Base-by-base conservation (phyloP, 2,888 invertebrate genomes). In the Eudasyphora cyanicolor region DNA sequence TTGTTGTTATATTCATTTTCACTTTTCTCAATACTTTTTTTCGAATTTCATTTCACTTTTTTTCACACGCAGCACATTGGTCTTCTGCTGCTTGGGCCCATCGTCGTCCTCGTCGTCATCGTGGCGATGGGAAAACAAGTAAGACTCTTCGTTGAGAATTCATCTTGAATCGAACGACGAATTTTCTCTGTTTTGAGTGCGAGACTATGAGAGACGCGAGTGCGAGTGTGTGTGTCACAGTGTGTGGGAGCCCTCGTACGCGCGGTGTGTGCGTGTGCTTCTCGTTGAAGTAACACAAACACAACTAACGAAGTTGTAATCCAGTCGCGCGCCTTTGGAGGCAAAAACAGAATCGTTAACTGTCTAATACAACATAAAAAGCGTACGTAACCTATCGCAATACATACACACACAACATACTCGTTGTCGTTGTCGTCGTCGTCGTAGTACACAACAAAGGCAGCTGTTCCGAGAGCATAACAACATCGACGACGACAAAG, bases 321-420 rank as follows among this genome's bases (percentile, higher is more conserved):
- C 67, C 67, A 38, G 35, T 14, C 12, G 35, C 62, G 29, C 54
- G 60, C 60, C 29, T 60, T 60, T 60, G n/a, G 42, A 21, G 38
- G 21, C 35, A 38, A 67, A 67, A 67, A 19, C 67, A 24, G 24
- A 38, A 67, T 19, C 67, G 35, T 67, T 67, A 67, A 67, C 38
- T 24, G 67, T 67, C 67, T 67, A 67, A 64, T 75, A 57, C 49
- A 70, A 54, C 35, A 42, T 42, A 42, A 76, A 75, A 84, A n/a
- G n/a, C n/a, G n/a, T n/a, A n/a, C 78, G 71, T 76, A 78, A 79
- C 38, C 60, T 32, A 71, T 32, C 29, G 32, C 77, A 82, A 69
- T n/a, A n/a, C 76, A 79, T 73, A 73, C 45, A 42, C 17, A 71
- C 80, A 76, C 49, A 77, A 32, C 79, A 74, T 73, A 76, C 76